Evolutionary conservation across 2,888 invertebrate genomes (phyloP), one percentile per base, ranked within the genome.

Genomic region (Brenthis hecate): DNA sequence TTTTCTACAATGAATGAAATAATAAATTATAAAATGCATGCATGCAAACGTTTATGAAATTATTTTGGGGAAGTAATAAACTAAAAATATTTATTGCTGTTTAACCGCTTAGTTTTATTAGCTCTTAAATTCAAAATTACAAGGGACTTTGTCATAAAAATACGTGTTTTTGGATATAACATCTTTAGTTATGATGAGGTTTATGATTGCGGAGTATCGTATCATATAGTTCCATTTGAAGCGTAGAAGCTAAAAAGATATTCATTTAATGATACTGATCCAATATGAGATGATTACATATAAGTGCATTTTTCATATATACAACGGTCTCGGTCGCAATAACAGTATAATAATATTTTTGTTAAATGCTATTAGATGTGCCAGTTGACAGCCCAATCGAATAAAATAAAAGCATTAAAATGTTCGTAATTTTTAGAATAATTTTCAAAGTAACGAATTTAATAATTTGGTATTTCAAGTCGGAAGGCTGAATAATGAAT

Each of bases 61-160:
- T 62, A 58, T 54, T 53, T 64, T 70, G 65, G 57, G 58, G 16
- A 58, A 69, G 69, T 61, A 72, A 72, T 72, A 70, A 70, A 70
- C 54, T 62, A 61, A 67, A 32, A 69, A 56, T 68, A 70, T 72
- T 72, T 72, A 72, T 68, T 16, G 57, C 48, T 23, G 57, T 68
- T 55, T 58, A 65, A 65, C 70, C 67, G 68, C 58, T 70, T 70
- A 62, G 51, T 72, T 72, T 72, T 70, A 72, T 70, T 57, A 61
- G 32, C 65, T 70, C 62, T 72, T 67, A 68, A 72, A 72, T 57
- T 68, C 28, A 56, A 68, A 68, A 70, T 68, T 70, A 67, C 67
- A 70, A 68, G 63, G 56, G 28, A 50, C 67, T 66, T 72, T 64
- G 61, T 63, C 66, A 62, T 67, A 60, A 73, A 72, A 71, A 69